Evolutionary conservation across 2,888 invertebrate genomes (phyloP).

Genomic region (Spodoptera picta): DNA sequence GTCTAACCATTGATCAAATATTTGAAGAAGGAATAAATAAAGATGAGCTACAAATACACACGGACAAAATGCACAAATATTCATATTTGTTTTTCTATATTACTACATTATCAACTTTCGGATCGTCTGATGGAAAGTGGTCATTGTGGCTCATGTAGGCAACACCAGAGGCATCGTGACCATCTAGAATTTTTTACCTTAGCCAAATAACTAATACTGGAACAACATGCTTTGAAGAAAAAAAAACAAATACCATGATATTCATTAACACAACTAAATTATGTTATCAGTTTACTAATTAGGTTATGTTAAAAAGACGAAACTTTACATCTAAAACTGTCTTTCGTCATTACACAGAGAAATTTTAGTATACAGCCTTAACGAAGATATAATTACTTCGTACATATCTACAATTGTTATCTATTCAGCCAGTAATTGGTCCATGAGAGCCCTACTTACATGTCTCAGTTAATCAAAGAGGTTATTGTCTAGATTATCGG

Average conservation of each 20-base stretch:
- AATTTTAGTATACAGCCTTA: constrained; percentile 22
- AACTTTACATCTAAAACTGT: background rate
- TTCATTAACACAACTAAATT: background rate
- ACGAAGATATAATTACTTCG: constrained; percentile 43
- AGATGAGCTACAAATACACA: too few species aligned
- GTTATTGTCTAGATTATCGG: constrained; percentile 72
- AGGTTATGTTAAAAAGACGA: background rate
- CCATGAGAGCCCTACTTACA: constrained; percentile 54
- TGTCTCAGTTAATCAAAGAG: constrained; percentile 62
- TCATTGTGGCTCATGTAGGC: too few species aligned
- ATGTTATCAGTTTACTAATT: background rate
- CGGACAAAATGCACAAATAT: too few species aligned
- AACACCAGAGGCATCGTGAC: too few species aligned
- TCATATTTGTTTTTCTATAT: too few species aligned
- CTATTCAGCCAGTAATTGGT: constrained; percentile 46
- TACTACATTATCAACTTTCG: too few species aligned
- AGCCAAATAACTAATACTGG: too few species aligned
- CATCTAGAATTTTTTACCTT: too few species aligned
- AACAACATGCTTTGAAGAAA: too few species aligned
- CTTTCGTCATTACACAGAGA: constrained; percentile 13
- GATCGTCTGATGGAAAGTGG: too few species aligned
- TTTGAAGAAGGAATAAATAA: too few species aligned
- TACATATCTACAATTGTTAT: constrained; percentile 43
- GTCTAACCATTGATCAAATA: too few species aligned
- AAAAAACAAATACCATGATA: background rate